Conservation (phyloP, 2,888 invertebrate species). For the Hypolimnas misippus region DNA sequence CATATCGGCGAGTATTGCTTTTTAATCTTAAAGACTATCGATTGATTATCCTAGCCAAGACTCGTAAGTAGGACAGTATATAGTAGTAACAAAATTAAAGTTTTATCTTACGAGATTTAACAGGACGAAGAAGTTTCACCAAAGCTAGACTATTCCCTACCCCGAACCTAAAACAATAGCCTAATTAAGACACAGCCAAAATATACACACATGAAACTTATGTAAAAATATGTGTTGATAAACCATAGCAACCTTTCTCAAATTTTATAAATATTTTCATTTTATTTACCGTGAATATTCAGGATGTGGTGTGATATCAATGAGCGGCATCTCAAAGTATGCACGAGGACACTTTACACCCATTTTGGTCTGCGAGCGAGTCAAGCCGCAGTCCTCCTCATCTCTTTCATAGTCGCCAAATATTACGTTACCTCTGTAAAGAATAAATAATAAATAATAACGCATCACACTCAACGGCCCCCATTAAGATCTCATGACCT, state of each 20-base stretch:
- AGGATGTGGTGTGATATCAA: constrained; percentile 67
- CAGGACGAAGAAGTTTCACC: constrained; percentile 66
- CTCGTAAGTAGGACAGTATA: neutral
- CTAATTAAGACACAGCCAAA: too few relatives aligned
- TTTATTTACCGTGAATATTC: constrained; percentile 68
- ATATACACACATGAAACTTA: too few relatives aligned
- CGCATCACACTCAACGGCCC: too few relatives aligned
- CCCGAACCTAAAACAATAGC: constrained; percentile 61
- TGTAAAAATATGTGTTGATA: too few relatives aligned
- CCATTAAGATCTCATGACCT: too few relatives aligned
- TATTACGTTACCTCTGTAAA: constrained; percentile 63
- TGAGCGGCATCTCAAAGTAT: constrained; percentile 65
- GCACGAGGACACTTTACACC: constrained; percentile 62
- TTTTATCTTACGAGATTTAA: constrained; percentile 65
- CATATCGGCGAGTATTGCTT: too few relatives aligned
- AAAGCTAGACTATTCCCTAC: constrained; percentile 70
- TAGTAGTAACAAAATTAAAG: neutral
- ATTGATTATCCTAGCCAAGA: neutral
- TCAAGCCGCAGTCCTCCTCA: constrained; percentile 65
- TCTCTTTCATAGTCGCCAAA: constrained; percentile 75
- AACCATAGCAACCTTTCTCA: too few relatives aligned
- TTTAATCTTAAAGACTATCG: neutral
- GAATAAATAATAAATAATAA: neutral
- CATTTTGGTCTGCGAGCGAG: constrained; percentile 54
- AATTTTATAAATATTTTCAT: neutral